phyloP scores from a whole-genome alignment of 1,140 invertebrate species.

The Habropoda laboriosa region DNA sequence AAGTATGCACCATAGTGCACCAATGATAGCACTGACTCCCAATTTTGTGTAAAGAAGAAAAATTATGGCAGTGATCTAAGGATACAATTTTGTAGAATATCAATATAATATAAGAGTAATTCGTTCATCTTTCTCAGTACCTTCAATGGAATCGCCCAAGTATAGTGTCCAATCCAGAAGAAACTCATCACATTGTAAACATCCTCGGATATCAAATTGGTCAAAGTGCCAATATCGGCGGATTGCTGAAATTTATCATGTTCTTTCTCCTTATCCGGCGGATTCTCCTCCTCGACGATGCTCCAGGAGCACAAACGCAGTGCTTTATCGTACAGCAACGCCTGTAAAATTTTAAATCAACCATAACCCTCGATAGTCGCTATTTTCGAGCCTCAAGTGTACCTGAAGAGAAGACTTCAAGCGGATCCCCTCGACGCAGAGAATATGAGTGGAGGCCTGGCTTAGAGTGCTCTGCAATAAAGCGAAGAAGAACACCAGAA shows the following conservation, averaged over 20 bases:
- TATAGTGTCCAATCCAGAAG: conserved; percentile 92
- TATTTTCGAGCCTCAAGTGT: conserved; percentile 51
- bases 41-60: conserved; percentile 89
- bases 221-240: conserved; percentile 86
- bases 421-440: conserved; percentile 90
- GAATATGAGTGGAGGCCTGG: conserved; percentile 92
- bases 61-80: conserved; percentile 88
- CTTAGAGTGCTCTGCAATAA: conserved; percentile 90
- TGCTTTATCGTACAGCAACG: conserved; percentile 85
- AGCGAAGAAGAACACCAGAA: conserved; percentile 87
- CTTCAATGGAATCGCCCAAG: conserved; percentile 93
- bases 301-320: conserved; percentile 71
- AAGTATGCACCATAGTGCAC: conserved; percentile 86
- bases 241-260: conserved; percentile 70
- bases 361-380: neutral
- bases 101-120: neutral
- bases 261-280: conserved; percentile 78
- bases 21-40: conserved; percentile 90
- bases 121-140: conserved; percentile 80
- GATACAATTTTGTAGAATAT: neutral
- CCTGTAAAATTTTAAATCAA: conserved; percentile 78
- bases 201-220: conserved; percentile 93
- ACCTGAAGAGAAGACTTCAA: conserved; percentile 91
- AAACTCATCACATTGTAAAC: conserved; percentile 91
- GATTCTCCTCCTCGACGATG: conserved; percentile 68